phyloP scores from a whole-genome alignment of 2,113 vertebrate species.

The Grus americana region DNA sequence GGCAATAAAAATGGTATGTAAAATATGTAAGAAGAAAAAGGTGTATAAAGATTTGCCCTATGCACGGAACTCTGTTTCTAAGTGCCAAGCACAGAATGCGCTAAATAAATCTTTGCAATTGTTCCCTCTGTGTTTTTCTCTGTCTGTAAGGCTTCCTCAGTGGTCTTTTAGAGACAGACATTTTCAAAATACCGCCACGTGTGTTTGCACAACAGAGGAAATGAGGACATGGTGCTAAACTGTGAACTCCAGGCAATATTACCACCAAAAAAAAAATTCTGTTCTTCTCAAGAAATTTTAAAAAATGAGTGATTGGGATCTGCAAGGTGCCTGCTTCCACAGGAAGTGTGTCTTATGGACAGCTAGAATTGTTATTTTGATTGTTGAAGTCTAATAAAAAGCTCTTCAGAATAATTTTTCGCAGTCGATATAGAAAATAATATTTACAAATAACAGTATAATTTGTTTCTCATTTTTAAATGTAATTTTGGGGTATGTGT shows the following conservation, averaged over 20 bases:
- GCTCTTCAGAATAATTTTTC: not conserved
- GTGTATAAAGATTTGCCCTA: conserved; percentile 86
- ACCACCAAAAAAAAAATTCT: not conserved
- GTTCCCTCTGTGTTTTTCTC: conserved; percentile 56
- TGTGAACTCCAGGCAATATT: not conserved
- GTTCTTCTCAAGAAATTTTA: not conserved
- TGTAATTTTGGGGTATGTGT: not conserved
- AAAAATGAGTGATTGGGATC: not conserved
- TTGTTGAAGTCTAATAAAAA: not conserved
- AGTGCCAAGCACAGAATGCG: conserved; percentile 92
- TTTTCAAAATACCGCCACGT: not conserved
- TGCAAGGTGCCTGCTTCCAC: not conserved
- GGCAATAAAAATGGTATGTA: conserved; percentile 83
- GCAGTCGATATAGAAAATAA: not conserved
- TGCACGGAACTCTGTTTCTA: conserved; percentile 89
- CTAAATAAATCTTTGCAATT: conserved; percentile 92
- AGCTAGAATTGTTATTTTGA: not conserved
- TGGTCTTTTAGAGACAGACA: not conserved
- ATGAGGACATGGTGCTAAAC: not conserved
- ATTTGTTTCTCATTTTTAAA: not conserved
- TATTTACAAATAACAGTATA: not conserved
- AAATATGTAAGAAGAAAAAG: conserved; percentile 85
- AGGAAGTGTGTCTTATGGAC: not conserved
- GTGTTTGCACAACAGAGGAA: not conserved
- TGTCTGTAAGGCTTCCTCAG: not conserved